Base-by-base conservation (phyloP, 2,113 vertebrate genomes). In the Eulacestoma nigropectus region DNA sequence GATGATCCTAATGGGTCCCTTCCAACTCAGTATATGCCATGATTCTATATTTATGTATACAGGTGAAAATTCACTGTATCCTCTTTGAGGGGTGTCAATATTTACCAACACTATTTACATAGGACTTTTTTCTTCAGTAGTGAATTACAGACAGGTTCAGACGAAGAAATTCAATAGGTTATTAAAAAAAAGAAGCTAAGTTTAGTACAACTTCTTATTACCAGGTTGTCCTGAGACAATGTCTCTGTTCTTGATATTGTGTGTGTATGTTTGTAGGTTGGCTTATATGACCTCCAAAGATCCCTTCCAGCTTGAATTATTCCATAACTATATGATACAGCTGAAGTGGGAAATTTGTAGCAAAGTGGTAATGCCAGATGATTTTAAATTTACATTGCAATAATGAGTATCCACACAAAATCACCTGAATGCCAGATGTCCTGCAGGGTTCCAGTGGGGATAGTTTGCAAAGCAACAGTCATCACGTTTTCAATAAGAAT, bases 351-450 rank as follows among this genome's bases (percentile, higher is more conserved):
- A 92, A 92, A 68, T 94, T 92, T 47, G n/a, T 87, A 37, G 76
- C 19, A 41, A 93, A 92, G 68, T 44, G 29, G 35, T 87, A 94
- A 84, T 87, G 62, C 84, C 35, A 59, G 68, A 60, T 65, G 42
- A 93, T 91, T 82, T 69, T 55, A 96, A 83, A 89, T 79, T 49
- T 69, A 78, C 52, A 65, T 74, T 86, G 53, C 77, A 63, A 25
- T 60, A 37, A 53, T 67, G 52, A 74, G 5, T 22, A 65, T 64
- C 65, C 23, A 11, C 37, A 69, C 35, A 63, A 49, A 84, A 60
- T 84, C 65, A 93, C 78, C 86, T 93, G 69, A 88, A 92, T 68
- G 75, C 87, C 82, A 94, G 78, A 84, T 91, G 62, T 82, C 82
- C 52, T 50, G 12, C 19, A 72, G 29, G 3, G 63, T 85, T 93